Evolutionary conservation across 2,113 vertebrate species (phyloP).

Genomic region (Crotalus viridis): DNA sequence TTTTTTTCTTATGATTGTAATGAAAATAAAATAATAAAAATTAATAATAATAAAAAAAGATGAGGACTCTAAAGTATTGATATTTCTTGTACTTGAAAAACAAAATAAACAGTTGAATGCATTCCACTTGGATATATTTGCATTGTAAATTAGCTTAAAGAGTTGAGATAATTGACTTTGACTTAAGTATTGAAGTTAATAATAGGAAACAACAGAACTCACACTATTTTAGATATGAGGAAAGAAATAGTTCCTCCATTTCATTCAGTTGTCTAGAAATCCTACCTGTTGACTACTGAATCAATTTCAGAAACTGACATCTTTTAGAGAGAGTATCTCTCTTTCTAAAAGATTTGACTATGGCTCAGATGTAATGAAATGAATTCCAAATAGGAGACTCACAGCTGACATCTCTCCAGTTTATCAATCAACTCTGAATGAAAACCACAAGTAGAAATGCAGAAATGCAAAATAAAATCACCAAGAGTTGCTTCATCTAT

Average conservation of each 20-base stretch:
- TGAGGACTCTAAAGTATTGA: neutral
- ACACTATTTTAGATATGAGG: neutral
- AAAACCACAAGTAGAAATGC: neutral
- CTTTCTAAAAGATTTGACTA: neutral
- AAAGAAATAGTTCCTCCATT: neutral
- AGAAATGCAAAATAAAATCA: neutral
- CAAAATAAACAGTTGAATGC: neutral
- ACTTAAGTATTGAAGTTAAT: neutral
- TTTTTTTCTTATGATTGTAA: no score
- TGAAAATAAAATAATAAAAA: no score
- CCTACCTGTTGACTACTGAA: neutral
- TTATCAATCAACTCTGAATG: neutral
- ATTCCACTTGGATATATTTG: accelerated
- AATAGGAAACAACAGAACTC: neutral
- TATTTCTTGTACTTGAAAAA: neutral
- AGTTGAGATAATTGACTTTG: neutral
- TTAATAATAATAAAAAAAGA: no score
- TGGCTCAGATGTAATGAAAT: neutral
- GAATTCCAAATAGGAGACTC: neutral
- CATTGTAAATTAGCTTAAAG: neutral
- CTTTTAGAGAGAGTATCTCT: neutral
- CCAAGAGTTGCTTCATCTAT: neutral
- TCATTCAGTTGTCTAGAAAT: neutral
- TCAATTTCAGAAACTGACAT: neutral
- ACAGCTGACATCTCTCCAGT: no score